A percentile compares a stretch with the other conserved stretches of the same genome.
These are phyloP conservation scores for Aleiodes testaceus DNA, from an alignment of 2,888 invertebrate genomes.

Conservation along the genomic window DNA sequence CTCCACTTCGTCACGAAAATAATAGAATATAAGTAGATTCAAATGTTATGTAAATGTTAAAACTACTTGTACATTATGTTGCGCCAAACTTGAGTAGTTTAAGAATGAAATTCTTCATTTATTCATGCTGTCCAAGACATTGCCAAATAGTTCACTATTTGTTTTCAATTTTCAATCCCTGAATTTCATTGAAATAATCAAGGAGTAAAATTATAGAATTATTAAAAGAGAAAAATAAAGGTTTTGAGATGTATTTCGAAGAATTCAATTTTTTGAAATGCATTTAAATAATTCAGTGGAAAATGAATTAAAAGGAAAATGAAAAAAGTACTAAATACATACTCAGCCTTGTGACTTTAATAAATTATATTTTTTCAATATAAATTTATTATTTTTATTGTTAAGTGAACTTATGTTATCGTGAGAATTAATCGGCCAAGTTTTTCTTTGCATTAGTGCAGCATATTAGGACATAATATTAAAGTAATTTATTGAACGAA, in stretches of 20 bases:
- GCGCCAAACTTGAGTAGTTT: slow-evolving; percentile 36
- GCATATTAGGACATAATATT: slow-evolving; percentile 18
- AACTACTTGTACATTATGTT: slow-evolving; percentile 37
- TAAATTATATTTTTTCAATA: slow-evolving; percentile 45
- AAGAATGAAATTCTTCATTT: slow-evolving; percentile 31
- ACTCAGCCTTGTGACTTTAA: slow-evolving; percentile 32
- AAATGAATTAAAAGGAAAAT: slow-evolving; percentile 3
- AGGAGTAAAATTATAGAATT: not conserved
- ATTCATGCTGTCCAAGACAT: slow-evolving; percentile 31
- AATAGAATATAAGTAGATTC: slow-evolving; percentile 41
- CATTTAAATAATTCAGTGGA: not conserved
- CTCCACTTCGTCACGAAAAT: slow-evolving; percentile 24
- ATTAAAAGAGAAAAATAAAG: not conserved
- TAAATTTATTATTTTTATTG: slow-evolving; percentile 20
- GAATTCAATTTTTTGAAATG: slow-evolving; percentile 17
- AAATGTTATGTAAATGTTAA: slow-evolving; percentile 45
- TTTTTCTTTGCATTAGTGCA: slow-evolving; percentile 14
- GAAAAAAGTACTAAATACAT: slow-evolving; percentile 22
- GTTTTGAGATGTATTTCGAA: not conserved
- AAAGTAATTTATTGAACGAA: slow-evolving; percentile 11
- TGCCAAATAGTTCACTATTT: slow-evolving; percentile 40
- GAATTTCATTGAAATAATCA: not conserved
- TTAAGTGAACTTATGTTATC: slow-evolving; percentile 15
- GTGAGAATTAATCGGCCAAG: not conserved
- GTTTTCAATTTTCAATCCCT: slow-evolving; percentile 19